Percentiles rank a stretch among this genome's conserved stretches.
phyloP scores from a whole-genome alignment of 2,113 vertebrate species.

The Labeo rohita region DNA sequence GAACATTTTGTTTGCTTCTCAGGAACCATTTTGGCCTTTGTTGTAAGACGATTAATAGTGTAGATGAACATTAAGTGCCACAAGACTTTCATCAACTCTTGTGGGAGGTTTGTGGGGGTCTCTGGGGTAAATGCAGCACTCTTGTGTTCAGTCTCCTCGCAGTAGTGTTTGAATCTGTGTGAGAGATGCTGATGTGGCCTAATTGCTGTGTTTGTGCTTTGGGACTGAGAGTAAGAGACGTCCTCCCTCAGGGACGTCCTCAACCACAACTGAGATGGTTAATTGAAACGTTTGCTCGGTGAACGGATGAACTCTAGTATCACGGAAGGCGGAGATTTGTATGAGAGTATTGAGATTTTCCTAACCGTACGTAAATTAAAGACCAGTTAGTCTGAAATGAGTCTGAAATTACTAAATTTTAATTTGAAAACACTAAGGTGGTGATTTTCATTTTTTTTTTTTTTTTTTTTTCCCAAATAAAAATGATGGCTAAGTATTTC shows the following conservation, averaged over 20 bases:
- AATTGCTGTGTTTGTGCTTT: conserved; percentile 58
- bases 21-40: not conserved
- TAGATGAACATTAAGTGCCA: not conserved
- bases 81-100: conserved; percentile 4
- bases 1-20: not conserved
- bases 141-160: conserved; percentile 16
- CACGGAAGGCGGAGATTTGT: not conserved
- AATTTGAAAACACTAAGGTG: not conserved
- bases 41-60: not conserved
- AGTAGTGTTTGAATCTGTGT: conserved; percentile 29
- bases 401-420: not conserved
- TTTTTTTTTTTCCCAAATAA: not conserved
- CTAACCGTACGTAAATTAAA: not conserved
- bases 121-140: conserved; percentile 9
- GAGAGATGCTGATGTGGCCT: conserved; percentile 57
- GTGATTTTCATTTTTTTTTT: not conserved
- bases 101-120: conserved; percentile 23
- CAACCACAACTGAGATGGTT: conserved; percentile 43
- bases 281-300: conserved; percentile 48
- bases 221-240: conserved; percentile 31
- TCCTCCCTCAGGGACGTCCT: conserved; percentile 30
- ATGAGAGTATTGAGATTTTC: not conserved
- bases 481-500: not conserved
- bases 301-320: conserved; percentile 1
- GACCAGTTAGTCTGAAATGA: not conserved